Evolutionary conservation across 1,140 invertebrate species (phyloP).

Genomic region (Hydropsyche tenuis): DNA sequence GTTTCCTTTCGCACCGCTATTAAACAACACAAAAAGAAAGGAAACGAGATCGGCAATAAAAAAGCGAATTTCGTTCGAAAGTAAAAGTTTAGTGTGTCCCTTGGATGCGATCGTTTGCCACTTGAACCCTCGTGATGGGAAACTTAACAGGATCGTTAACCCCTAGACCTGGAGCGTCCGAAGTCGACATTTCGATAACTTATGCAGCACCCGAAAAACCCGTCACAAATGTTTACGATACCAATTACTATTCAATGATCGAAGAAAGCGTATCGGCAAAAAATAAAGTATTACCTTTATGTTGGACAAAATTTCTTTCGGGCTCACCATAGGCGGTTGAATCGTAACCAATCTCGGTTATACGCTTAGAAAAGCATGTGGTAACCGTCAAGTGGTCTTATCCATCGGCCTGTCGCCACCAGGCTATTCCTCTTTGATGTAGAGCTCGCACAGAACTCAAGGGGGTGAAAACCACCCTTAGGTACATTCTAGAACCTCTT

Average conservation of each 20-base stretch:
- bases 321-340: not conserved
- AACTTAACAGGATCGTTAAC: constrained; percentile 37
- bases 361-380: constrained; percentile 41
- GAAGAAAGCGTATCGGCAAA: not conserved
- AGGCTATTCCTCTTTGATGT: constrained; percentile 47
- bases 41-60: not conserved
- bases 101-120: constrained; percentile 15
- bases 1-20: not conserved
- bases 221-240: constrained; percentile 34
- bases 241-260: constrained; percentile 34
- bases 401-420: constrained; percentile 48
- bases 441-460: constrained; percentile 40
- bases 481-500: constrained; percentile 8
- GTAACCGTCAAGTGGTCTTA: constrained; percentile 44
- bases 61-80: constrained; percentile 11
- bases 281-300: not conserved
- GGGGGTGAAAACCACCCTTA: constrained; percentile 7
- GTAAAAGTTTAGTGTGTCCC: constrained; percentile 21
- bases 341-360: constrained; percentile 25
- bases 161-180: constrained; percentile 3
- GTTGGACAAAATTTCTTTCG: not conserved
- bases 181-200: constrained; percentile 31
- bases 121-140: constrained; percentile 32
- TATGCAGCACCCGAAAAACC: constrained; percentile 21
- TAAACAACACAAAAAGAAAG: not conserved